A percentile compares a stretch with the other conserved stretches of the same genome.
phyloP scores from a whole-genome alignment of 2,888 invertebrate species.

The Megalurothrips usitatus region DNA sequence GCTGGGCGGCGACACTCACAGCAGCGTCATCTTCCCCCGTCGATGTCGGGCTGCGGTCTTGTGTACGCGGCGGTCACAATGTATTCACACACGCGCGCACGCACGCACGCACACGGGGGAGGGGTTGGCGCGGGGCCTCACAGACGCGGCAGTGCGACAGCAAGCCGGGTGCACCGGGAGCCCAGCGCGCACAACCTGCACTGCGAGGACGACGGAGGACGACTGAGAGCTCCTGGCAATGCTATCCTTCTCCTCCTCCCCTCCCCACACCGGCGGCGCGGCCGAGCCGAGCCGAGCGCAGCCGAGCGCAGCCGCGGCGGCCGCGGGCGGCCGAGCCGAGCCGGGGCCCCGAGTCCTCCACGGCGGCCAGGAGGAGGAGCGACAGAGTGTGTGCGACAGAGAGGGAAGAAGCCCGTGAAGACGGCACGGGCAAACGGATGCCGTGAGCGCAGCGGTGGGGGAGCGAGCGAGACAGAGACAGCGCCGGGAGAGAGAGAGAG shows the following conservation, averaged over 20 bases:
- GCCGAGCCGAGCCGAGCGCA: constrained; percentile 39
- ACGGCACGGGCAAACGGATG: neutral
- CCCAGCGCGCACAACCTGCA: constrained; percentile 40
- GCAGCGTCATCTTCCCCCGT: constrained; percentile 33
- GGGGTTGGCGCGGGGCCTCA: constrained; percentile 28
- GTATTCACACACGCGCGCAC: constrained; percentile 37
- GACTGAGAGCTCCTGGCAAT: constrained; percentile 33
- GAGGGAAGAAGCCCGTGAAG: constrained; percentile 33
- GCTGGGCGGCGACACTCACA: neutral
- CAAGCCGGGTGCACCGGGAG: constrained; percentile 44
- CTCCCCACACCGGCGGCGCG: constrained; percentile 41
- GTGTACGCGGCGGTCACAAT: neutral
- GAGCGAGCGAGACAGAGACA: neutral
- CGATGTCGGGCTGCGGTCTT: neutral
- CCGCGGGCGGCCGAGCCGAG: constrained; percentile 37
- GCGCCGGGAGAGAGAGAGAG: neutral
- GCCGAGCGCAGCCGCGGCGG: constrained; percentile 36
- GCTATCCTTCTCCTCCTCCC: constrained; percentile 40
- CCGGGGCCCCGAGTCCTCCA: neutral
- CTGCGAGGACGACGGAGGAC: neutral
- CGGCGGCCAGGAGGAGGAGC: neutral
- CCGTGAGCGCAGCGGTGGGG: neutral
- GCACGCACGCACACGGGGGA: constrained; percentile 43
- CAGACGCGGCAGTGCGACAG: constrained; percentile 41
- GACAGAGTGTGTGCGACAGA: neutral